Evolutionary conservation across 30 jellyfish, hydroid and myxozoan species (phyloP).

Genomic region (Pseudorhiza aurosa): DNA sequence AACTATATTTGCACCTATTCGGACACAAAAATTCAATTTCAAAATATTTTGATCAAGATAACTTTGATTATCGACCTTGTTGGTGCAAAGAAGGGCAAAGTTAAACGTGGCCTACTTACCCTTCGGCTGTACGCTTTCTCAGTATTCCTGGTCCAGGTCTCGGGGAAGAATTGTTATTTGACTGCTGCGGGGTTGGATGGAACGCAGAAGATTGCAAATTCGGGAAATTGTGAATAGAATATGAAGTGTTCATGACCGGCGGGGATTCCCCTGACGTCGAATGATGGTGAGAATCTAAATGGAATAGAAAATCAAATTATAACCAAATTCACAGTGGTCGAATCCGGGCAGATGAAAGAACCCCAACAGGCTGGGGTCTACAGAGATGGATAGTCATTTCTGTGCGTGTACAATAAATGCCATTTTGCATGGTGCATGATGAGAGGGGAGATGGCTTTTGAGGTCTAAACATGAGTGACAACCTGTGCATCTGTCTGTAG

Average conservation of each 20-base stretch:
- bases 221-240: constrained; percentile 66
- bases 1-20: background rate
- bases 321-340: background rate
- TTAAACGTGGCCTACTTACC: constrained; percentile 47
- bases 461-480: too few species aligned
- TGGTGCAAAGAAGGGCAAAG: background rate
- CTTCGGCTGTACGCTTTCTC: constrained; percentile 87
- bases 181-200: constrained; percentile 31
- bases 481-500: too few species aligned
- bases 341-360: background rate
- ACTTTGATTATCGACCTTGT: background rate
- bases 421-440: too few species aligned
- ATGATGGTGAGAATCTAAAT: constrained; percentile 67
- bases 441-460: too few species aligned
- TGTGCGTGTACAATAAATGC: too few species aligned
- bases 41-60: background rate
- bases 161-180: constrained; percentile 51
- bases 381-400: background rate
- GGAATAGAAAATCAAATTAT: background rate
- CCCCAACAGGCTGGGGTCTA: background rate
- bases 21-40: background rate
- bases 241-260: constrained; percentile 61
- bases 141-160: constrained; percentile 91
- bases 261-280: constrained; percentile 59
- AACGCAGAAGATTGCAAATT: constrained; percentile 63